Base-by-base conservation (phyloP, 2,888 invertebrate species). In the Ichneumoninae sp. region DNA sequence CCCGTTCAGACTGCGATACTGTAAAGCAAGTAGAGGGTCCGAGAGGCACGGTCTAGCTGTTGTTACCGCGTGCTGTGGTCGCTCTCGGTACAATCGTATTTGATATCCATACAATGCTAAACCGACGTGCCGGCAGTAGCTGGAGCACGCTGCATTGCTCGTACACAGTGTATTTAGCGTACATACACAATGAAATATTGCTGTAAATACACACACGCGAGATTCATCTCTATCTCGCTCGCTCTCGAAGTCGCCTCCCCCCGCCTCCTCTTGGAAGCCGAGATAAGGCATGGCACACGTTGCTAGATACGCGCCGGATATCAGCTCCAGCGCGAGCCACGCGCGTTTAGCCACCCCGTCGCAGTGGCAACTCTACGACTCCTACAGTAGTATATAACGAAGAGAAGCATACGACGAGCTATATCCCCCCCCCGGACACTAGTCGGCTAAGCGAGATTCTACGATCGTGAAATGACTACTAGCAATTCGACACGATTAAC, bases 281-380 rank as follows among this genome's bases (percentile, higher is more conserved):
- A 93, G 92, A 93, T 93, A 93, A 93, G 92, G 89, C 91, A 90
- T 91, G 91, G 91, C 92, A 92, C 92, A 92, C 92, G 92, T 92
- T 93, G 89, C 91, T 91, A 92, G 92, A 93, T 93, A 92, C 91
- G 91, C 92, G 91, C 87, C 91, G 90, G 92, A 93, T 93, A 93
- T 90, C 90, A 86, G 83, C 81, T 85, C 78, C 75, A 76, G 71
- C 71, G 69, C 84, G 78, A 83, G 82, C 84, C 82, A 82, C 84
- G 84, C 84, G 84, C 84, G 75, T 84, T 84, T 72, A 71, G 66
- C 54, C 44, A 47, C 66, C 66, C 72, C 77, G 68, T 74, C 54
- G 71, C 79, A 82, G 68, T 84, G 44, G 79, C 82, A 82, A 82
- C 82, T 79, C 69, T 66, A 66, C 84, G 74, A 78, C 50, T 78